Evolutionary conservation across 2,888 invertebrate species (phyloP).

Genomic region (Cotesia congregata): DNA sequence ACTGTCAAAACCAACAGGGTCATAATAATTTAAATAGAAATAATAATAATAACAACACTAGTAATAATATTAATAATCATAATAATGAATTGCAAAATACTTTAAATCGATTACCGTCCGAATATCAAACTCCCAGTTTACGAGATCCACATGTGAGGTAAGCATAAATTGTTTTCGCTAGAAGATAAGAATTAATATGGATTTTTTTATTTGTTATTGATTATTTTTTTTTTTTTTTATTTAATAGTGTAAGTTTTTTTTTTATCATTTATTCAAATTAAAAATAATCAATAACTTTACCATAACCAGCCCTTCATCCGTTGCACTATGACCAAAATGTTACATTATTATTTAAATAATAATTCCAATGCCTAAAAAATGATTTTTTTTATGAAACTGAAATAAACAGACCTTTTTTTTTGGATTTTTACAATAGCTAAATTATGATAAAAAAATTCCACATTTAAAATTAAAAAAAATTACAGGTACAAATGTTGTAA

Average conservation of each 20-base stretch:
- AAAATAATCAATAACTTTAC: too few species aligned
- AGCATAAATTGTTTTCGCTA: constrained; percentile 67
- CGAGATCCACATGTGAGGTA: constrained; percentile 67
- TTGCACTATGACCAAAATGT: too few species aligned
- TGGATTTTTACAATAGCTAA: too few species aligned
- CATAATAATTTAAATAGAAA: constrained; percentile 55
- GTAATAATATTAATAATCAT: background rate
- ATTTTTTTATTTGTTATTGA: constrained; percentile 18
- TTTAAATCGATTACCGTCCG: constrained; percentile 63
- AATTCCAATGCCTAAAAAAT: too few species aligned
- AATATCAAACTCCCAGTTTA: constrained; percentile 66
- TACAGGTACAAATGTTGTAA: too few species aligned
- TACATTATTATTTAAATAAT: too few species aligned
- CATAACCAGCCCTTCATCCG: too few species aligned
- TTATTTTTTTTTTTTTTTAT: background rate
- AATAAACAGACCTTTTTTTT: too few species aligned
- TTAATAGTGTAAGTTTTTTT: background rate
- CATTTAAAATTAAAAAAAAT: too few species aligned
- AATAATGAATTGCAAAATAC: constrained; percentile 49
- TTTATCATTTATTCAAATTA: too few species aligned
- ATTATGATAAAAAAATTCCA: too few species aligned
- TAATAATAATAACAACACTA: constrained; percentile 45
- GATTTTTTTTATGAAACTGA: too few species aligned
- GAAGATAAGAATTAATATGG: constrained; percentile 3
- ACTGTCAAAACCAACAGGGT: constrained; percentile 47